These are phyloP conservation scores for Rhegmatorhina hoffmannsi DNA, from an alignment of 2,113 vertebrate species.

Conservation along the genomic window DNA sequence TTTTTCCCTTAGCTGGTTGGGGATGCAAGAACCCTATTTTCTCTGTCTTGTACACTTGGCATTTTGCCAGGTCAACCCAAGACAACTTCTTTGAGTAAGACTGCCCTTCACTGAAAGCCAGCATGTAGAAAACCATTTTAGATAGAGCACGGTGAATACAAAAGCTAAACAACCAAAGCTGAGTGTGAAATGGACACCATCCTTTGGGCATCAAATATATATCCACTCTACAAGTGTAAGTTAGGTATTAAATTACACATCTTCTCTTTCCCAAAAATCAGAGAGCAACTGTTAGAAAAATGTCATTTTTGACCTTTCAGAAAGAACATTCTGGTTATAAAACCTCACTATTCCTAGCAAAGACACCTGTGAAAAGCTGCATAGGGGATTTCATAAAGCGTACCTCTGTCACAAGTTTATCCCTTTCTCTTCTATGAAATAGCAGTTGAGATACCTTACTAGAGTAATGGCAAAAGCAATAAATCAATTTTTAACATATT, in stretches of 20 bases:
- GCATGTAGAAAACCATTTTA: background rate
- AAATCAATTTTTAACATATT: background rate
- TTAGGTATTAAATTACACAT: background rate
- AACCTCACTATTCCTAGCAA: background rate
- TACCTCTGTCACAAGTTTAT: background rate
- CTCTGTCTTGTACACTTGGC: too few relatives aligned
- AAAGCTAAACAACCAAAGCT: background rate
- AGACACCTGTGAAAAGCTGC: background rate
- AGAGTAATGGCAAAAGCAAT: background rate
- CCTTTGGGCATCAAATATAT: background rate
- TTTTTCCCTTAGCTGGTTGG: too few relatives aligned
- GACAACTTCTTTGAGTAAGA: background rate
- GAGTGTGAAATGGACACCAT: background rate
- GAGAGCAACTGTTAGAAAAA: background rate
- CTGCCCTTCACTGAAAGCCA: background rate
- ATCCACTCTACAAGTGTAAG: background rate
- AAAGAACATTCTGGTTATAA: background rate
- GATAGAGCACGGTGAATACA: background rate
- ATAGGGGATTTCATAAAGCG: background rate
- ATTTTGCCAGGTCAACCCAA: too few relatives aligned
- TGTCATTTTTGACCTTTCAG: background rate
- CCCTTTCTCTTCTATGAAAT: background rate
- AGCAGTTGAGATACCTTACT: background rate
- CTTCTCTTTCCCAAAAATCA: background rate
- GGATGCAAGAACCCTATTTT: too few relatives aligned